Evolutionary conservation across 2,888 invertebrate species (phyloP).

Genomic region (Melipona beecheii): DNA sequence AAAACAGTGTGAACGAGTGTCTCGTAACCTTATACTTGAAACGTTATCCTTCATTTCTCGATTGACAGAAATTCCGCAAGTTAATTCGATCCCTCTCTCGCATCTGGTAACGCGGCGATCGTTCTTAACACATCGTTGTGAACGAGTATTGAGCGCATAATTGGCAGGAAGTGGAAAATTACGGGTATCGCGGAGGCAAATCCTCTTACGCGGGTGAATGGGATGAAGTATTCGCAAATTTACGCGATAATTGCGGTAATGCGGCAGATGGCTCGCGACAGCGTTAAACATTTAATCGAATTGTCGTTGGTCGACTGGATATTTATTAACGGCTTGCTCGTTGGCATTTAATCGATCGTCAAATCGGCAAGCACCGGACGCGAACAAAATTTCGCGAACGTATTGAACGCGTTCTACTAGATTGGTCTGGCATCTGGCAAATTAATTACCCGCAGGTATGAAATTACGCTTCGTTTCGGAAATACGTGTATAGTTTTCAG

Average conservation of each 20-base stretch:
- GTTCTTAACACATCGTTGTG: too few relatives aligned
- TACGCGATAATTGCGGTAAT: slow-evolving; percentile 56
- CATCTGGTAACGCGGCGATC: too few relatives aligned
- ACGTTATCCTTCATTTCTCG: too few relatives aligned
- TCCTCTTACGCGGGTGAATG: slow-evolving; percentile 6
- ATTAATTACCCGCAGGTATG: too few relatives aligned
- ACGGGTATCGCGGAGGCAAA: slow-evolving; percentile 30
- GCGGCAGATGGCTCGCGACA: slow-evolving; percentile 53
- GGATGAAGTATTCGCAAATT: slow-evolving; percentile 38
- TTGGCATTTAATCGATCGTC: slow-evolving; percentile 66
- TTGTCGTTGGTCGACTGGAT: slow-evolving; percentile 46
- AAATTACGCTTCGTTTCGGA: too few relatives aligned
- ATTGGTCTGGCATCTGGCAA: neutral
- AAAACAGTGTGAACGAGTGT: too few relatives aligned
- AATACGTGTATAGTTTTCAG: too few relatives aligned
- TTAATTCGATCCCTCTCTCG: too few relatives aligned
- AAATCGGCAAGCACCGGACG: slow-evolving; percentile 37
- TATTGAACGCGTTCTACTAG: slow-evolving; percentile 24
- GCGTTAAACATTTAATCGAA: slow-evolving; percentile 65
- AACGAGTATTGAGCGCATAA: neutral
- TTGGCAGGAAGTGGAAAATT: slow-evolving; percentile 6
- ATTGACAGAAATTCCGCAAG: too few relatives aligned
- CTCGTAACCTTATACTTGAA: too few relatives aligned
- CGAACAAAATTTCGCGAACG: slow-evolving; percentile 43
- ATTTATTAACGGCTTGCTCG: slow-evolving; percentile 50